Evolutionary conservation across 2,888 invertebrate genomes (phyloP).

Genomic region (Tromatobia lineatoria): DNA sequence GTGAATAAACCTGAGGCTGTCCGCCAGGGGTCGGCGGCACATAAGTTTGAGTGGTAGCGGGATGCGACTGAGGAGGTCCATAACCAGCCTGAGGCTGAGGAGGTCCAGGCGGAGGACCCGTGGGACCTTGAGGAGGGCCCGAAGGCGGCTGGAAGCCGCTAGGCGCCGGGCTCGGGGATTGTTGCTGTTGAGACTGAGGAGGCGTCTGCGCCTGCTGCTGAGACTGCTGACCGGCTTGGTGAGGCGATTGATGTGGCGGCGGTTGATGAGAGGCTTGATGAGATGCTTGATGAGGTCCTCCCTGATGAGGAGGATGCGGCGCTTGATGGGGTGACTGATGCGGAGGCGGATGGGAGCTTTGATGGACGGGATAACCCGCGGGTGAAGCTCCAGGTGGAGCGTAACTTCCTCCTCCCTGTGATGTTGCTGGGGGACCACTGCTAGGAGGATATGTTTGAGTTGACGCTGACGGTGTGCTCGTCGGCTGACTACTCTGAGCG

Average conservation of each 20-base stretch:
- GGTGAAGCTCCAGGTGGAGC: slow-evolving; percentile 88
- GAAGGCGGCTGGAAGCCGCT: slow-evolving; percentile 86
- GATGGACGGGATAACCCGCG: slow-evolving; percentile 87
- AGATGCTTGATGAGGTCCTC: slow-evolving; percentile 77
- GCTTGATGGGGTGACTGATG: slow-evolving; percentile 83
- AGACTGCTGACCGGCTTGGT: slow-evolving; percentile 86
- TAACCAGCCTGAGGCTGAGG: slow-evolving; percentile 84
- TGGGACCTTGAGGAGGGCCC: slow-evolving; percentile 83
- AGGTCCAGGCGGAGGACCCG: slow-evolving; percentile 80
- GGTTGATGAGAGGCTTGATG: slow-evolving; percentile 79
- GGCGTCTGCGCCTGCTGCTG: slow-evolving; percentile 73
- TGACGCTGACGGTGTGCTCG: slow-evolving; percentile 85
- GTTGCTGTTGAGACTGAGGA: slow-evolving; percentile 80
- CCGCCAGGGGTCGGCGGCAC: slow-evolving; percentile 84
- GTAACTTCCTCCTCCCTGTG: slow-evolving; percentile 83
- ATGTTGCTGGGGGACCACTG: slow-evolving; percentile 82
- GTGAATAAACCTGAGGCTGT: slow-evolving; percentile 87
- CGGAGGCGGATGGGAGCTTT: slow-evolving; percentile 82
- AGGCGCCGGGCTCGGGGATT: slow-evolving; percentile 86
- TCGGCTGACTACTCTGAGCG: slow-evolving; percentile 83
- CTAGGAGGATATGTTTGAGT: slow-evolving; percentile 89
- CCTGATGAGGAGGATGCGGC: slow-evolving; percentile 82
- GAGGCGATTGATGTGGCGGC: slow-evolving; percentile 84
- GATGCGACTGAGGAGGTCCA: slow-evolving; percentile 87
- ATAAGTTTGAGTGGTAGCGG: slow-evolving; percentile 85